A percentile compares a stretch with the other conserved stretches of the same genome.
phyloP scores from a whole-genome alignment of 1,140 invertebrate genomes.

The Radopholus similis region DNA sequence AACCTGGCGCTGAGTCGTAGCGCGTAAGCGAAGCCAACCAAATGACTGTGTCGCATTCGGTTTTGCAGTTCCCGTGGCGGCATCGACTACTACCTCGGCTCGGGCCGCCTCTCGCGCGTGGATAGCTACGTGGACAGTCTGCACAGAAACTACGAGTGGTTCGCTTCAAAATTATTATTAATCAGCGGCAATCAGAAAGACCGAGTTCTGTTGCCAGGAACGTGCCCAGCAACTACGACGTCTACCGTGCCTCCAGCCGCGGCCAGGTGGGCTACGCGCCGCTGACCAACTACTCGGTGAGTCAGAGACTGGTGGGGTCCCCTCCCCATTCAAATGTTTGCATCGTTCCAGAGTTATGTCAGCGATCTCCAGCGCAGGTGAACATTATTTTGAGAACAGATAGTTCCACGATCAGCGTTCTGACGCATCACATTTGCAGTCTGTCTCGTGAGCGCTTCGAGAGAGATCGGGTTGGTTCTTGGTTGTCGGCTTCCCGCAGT shows the following conservation, averaged over 20 bases:
- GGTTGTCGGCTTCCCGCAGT: neutral
- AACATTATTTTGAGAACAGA: no score
- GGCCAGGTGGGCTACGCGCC: conserved; percentile 45
- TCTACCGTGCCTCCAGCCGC: conserved; percentile 48
- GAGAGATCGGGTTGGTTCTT: conserved; percentile 52
- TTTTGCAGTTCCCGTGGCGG: conserved; percentile 54
- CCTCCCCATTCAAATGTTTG: conserved; percentile 17
- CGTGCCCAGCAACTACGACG: conserved; percentile 51
- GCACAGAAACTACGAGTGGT: conserved; percentile 48
- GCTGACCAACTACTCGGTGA: conserved; percentile 50
- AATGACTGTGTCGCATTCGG: neutral
- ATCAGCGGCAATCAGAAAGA: no score
- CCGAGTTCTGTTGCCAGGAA: no score
- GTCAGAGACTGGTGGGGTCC: neutral
- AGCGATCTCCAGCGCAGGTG: conserved; percentile 55
- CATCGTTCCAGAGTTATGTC: conserved; percentile 49
- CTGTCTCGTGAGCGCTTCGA: conserved; percentile 55
- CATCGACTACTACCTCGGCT: conserved; percentile 52
- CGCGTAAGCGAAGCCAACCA: conserved; percentile 20
- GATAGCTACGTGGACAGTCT: conserved; percentile 55
- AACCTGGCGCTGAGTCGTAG: conserved; percentile 50
- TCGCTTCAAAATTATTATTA: no score
- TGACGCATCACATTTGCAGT: no score
- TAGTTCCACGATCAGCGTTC: no score
- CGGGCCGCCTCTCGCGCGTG: conserved; percentile 55